Evolutionary conservation across 2,888 invertebrate species (phyloP), one percentile per base, ranked within the genome.

Genomic region (Cantharis lateralis): DNA sequence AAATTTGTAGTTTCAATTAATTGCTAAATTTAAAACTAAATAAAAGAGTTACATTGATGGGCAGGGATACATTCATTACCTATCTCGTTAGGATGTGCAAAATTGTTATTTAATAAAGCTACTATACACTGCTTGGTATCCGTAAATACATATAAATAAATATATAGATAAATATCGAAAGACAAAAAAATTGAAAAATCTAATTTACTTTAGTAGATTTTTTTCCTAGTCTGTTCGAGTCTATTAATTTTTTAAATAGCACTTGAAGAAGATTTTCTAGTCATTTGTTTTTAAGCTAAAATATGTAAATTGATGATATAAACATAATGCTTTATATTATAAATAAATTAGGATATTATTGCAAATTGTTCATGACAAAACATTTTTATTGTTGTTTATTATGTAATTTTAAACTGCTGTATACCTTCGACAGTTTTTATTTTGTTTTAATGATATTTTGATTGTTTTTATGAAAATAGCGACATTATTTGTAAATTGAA

Each of bases 401-500:
- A 79, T 81, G 77, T 82, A 78, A 79, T 83, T 82, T 81, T 86
- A 85, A 85, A 86, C 86, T 85, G 85, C 85, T 86, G 82, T 75
- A 81, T 78, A 82, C 83, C 83, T 84, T 82, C 79, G 80, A 83
- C 81, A 81, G 83, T 79, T 83, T 85, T 82, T 80, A 81, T 82
- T 81, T 81, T 83, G 80, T 83, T 83, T 83, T 82, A 82, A 66
- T 32, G 24, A 71, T 69, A 81, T 76, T 81, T 80, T 80, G 82
- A 84, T 82, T 84, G 83, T 79, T 85, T 85, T 82, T 83, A 80
- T 83, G 77, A 83, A 82, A 81, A 82, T 85, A 84, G 84, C 82
- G 85, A 85, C 85, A 80, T 85, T 85, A 74, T 85, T 86, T 85
- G 85, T 85, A 84, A 84, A 85, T 83, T 84, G 48, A 85, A 79